These are phyloP conservation scores for Molossus molossus DNA, from an alignment of 2,797 vertebrate species.

Conservation along the genomic window DNA sequence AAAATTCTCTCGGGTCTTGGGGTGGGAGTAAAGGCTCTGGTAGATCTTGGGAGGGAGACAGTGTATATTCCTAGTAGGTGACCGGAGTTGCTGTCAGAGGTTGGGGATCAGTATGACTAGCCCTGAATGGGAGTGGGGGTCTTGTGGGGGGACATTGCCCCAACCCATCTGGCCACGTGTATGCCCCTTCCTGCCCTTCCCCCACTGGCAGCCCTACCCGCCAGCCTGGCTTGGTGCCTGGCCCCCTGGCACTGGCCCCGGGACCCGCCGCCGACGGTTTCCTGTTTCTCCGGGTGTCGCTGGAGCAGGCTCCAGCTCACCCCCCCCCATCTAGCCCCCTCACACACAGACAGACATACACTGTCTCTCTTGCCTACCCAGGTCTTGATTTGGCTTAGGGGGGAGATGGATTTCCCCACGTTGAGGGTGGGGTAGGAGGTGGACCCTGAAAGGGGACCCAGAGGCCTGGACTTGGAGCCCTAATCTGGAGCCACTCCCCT, in stretches of 20 bases:
- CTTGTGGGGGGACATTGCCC: slow-evolving; percentile 3
- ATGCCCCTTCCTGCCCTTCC: slow-evolving; percentile 82
- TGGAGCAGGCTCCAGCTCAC: slow-evolving; percentile 81
- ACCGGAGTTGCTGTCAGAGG: neutral
- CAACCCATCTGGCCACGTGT: slow-evolving; percentile 79
- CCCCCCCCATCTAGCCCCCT: slow-evolving; percentile 78
- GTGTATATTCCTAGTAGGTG: neutral
- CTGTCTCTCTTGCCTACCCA: slow-evolving; percentile 62
- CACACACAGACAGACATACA: slow-evolving; percentile 60
- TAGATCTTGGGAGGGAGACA: neutral
- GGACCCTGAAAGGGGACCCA: neutral
- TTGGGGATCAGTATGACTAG: neutral
- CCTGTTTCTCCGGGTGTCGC: slow-evolving; percentile 88
- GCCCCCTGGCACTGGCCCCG: slow-evolving; percentile 87
- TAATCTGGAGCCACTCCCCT: slow-evolving; percentile 58
- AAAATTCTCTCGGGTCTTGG: slow-evolving; percentile 52
- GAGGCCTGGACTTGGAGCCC: neutral
- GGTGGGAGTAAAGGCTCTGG: slow-evolving; percentile 61
- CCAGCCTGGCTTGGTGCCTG: slow-evolving; percentile 86
- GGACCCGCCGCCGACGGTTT: slow-evolving; percentile 87
- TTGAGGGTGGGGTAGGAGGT: slow-evolving; percentile 13
- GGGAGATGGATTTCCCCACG: slow-evolving; percentile 13
- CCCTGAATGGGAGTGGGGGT: slow-evolving; percentile 55
- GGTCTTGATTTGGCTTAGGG: slow-evolving; percentile 40
- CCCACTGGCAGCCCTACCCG: slow-evolving; percentile 86